A percentile compares a stretch with the other conserved stretches of the same genome.
Evolutionary conservation across 2,888 invertebrate genomes (phyloP).

Genomic region (Allygus modestus): DNA sequence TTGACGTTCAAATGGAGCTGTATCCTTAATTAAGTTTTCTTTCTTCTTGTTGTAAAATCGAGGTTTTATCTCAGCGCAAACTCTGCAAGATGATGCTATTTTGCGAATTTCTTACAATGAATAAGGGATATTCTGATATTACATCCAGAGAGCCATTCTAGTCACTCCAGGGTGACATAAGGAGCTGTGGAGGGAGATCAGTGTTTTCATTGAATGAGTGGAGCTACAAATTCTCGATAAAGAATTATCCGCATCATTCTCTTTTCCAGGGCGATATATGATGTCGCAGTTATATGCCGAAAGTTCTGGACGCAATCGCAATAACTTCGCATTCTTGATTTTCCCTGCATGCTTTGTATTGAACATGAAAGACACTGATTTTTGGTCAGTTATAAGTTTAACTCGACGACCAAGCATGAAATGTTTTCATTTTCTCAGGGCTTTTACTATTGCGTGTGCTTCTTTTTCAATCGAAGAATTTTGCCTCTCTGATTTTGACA

Average conservation of each 20-base stretch:
- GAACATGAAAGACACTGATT: slow-evolving; percentile 52
- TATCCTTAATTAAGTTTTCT: neutral
- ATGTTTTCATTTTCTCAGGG: slow-evolving; percentile 41
- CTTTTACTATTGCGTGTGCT: slow-evolving; percentile 56
- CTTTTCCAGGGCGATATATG: slow-evolving; percentile 13
- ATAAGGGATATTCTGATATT: too few relatives aligned
- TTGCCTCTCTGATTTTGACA: neutral
- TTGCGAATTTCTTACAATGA: too few relatives aligned
- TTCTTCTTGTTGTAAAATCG: slow-evolving; percentile 59
- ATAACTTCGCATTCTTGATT: slow-evolving; percentile 46
- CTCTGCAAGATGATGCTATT: too few relatives aligned
- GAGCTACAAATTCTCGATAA: neutral
- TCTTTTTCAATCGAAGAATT: slow-evolving; percentile 54
- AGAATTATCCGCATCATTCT: slow-evolving; percentile 17
- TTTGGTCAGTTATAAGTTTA: neutral
- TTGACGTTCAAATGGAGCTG: slow-evolving; percentile 14
- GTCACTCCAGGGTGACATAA: slow-evolving; percentile 67
- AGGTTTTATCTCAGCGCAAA: too few relatives aligned
- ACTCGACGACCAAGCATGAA: slow-evolving; percentile 31
- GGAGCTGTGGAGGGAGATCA: slow-evolving; percentile 57
- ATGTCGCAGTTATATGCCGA: slow-evolving; percentile 31
- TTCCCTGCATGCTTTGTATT: neutral
- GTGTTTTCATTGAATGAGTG: neutral
- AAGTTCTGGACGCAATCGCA: slow-evolving; percentile 48
- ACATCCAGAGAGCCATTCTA: too few relatives aligned